Evolutionary conservation across 2,113 vertebrate species (phyloP), one percentile per base, ranked within the genome.

Genomic region (Scalopus aquaticus): DNA sequence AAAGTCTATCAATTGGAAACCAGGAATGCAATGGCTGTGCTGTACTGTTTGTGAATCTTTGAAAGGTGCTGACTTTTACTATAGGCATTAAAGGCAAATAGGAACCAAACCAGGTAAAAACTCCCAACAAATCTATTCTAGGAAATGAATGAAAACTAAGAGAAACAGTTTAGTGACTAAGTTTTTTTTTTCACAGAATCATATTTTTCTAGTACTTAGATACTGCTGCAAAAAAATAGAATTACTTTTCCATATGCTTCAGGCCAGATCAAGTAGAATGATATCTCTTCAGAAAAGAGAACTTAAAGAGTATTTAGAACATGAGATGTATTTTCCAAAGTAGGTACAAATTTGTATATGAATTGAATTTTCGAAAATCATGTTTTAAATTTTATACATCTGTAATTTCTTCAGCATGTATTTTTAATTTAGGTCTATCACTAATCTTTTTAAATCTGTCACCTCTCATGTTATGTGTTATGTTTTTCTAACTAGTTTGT

Each of bases 121-220:
- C 12, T 46, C 12, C 35, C 9, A 76, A 13, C 28, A 78, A 11
- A 39, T 72, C 12, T 26, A 74, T 94, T 60, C 24, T 60, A 56
- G 62, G 69, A 88, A 83, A 88, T 65, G 54, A 49, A 37, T 89
- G 60, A 56, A 84, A 17, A 30, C 42, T 95, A 44, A 77, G 13
- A 49, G 64, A 70, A 72, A 87, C 35, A 56, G 20, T 82, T 49
- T 56, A 1, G 4, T 94, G 10, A 8, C 60, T 88, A 30, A 74
- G 72, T 9, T 69, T 20, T 78, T 49, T 79, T 5, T 86, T 70
- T 85, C 79, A 62, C 65, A 91, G 28, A 30, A 62, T 73, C 84
- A 90, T 19, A 76, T 65, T 67, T 90, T 94, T 91, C 76, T 37
- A 90, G 58, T 86, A 76, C 28, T 79, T 46, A 93, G 83, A 54